Evolutionary conservation across 2,888 invertebrate species (phyloP), one percentile per base, ranked within the genome.

Genomic region (Amiota mariae): DNA sequence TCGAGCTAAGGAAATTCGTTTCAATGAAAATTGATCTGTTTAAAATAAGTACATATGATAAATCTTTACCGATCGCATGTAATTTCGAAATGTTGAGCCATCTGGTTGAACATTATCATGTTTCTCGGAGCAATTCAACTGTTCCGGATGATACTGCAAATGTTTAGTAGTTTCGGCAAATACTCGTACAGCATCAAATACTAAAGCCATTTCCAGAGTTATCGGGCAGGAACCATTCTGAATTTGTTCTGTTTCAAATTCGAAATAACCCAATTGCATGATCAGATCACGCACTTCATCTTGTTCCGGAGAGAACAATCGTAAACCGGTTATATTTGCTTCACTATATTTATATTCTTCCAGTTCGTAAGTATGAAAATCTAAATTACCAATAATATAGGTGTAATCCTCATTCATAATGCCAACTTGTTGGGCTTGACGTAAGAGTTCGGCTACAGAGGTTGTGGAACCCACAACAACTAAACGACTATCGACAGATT

Each of bases 401-500:
- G 93, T 94, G 90, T 97, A 97, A 87, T 97, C 95, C 89, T 97
- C 96, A 77, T 96, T 97, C 94, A 98, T 96, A 94, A 98, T 96
- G 76, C 98, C 98, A 82, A 98, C 95, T 91, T 97, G 97, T 90
- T 97, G 96, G 18, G 97, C 97, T 91, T 98, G 79, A 1, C 78
- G 91, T 6, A 95, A 87, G 3, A 94, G 90, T n/a, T 91, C 90
- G 0, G 90, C 87, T 8, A 94, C 90, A 56, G 91, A 91, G 2
- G 93, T 91, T 15, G 91, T 91, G 0, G 92, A 91, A 79, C 95
- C 95, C 80, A 95, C 94, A 2, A 97, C 90, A 1, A 97, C 90
- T 73, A 96, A 93, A 80, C 94, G 93, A 1, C 92, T 91, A 63
- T 94, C 94, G 0, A 92, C 92, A 0, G 94, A 93, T 76, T 92